Base-by-base conservation (phyloP, 2,888 invertebrate species). In the Tipula lateralis region DNA sequence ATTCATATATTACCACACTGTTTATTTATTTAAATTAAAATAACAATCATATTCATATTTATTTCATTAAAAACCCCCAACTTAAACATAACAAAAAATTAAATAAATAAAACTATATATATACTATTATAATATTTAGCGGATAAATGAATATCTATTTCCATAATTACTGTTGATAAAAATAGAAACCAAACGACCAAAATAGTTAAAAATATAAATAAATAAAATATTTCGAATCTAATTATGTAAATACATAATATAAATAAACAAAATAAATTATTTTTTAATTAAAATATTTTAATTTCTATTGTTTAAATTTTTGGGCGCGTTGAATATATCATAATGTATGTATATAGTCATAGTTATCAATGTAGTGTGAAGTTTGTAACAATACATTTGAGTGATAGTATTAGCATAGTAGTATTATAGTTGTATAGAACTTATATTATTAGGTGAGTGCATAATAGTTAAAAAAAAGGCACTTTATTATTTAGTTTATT, bases 71-170 rank as follows among this genome's bases (percentile, higher is more conserved):
- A 66, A 44, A 44, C 1, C 19, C 66, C 66, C 66, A 24, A 66
- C 66, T 66, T 66, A 66, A 66, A 44, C 44, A 44, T 16, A 44
- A 44, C 4, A 44, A 44, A 16, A 44, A 16, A 9, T 44, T 66
- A 66, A 66, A 66, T 66, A 66, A 66, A 66, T 66, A 66, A 66
- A 66, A 66, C 44, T 24, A n/a, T n/a, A n/a, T n/a, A n/a, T n/a
- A n/a, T n/a, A 66, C 66, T 66, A 66, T 66, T 19, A 66, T 66
- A 24, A 9, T 66, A 66, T 66, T 66, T 66, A 66, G 66, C 66
- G 66, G 66, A 66, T 66, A 66, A 66, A 66, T 66, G 66, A 66
- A 66, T 66, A 66, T 66, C 66, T 66, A 66, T 66, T 66, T 66
- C 66, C 66, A 66, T 66, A 66, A 66, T 66, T 66, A 66, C 66